Conservation (phyloP, 1,140 invertebrate species). For the Euura saliciscinereae region DNA sequence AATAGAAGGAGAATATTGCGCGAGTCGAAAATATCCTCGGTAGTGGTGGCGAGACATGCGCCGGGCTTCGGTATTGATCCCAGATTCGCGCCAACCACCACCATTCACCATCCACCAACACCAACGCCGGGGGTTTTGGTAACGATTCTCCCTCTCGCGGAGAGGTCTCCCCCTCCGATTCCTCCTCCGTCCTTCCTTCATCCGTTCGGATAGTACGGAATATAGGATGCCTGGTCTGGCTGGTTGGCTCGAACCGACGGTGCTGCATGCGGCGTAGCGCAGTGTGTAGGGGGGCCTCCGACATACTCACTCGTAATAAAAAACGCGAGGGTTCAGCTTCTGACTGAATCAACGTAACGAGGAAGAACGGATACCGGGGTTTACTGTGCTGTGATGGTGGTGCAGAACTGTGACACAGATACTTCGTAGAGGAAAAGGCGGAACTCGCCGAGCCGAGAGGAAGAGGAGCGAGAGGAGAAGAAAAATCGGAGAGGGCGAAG, state of each 20-base stretch:
- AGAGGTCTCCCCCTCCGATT: neutral
- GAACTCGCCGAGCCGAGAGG: neutral
- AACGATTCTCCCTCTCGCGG: conserved; percentile 6
- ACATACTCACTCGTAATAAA: neutral
- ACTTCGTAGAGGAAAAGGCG: conserved; percentile 10
- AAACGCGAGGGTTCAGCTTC: conserved; percentile 12
- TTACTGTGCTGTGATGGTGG: conserved; percentile 17
- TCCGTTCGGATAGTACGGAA: neutral
- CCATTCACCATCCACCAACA: too few relatives aligned
- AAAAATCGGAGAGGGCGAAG: neutral
- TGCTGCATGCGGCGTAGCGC: neutral
- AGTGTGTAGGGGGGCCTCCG: conserved; percentile 7
- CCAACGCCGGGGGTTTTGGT: neutral
- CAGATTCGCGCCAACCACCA: too few relatives aligned
- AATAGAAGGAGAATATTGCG: neutral
- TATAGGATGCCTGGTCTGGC: too few relatives aligned
- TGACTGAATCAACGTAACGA: conserved; percentile 9
- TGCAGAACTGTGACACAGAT: neutral
- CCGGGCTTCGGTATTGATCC: neutral
- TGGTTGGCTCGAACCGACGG: too few relatives aligned
- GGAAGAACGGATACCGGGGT: conserved; percentile 19
- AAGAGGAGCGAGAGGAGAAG: neutral
- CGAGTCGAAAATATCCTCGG: neutral
- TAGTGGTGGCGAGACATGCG: neutral
- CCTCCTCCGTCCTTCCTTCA: neutral